phyloP scores from a whole-genome alignment of 2,888 invertebrate species.

The Malthinus flaveolus region DNA sequence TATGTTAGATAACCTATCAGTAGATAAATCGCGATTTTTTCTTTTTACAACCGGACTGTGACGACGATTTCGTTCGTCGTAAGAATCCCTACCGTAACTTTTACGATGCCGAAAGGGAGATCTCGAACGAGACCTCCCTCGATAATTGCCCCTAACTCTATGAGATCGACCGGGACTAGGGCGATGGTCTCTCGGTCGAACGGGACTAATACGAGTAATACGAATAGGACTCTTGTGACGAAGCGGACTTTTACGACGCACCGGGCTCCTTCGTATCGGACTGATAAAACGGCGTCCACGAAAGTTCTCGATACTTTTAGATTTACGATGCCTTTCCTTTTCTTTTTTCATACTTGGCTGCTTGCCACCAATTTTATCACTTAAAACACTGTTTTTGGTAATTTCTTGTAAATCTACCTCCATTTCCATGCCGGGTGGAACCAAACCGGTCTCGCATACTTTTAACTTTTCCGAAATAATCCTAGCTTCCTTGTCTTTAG shows the following conservation, averaged over 20 bases:
- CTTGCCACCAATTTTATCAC: neutral
- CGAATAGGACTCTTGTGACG: neutral
- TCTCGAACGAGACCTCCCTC: slow-evolving; percentile 1
- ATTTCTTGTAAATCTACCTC: slow-evolving; percentile 46
- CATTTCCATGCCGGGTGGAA: slow-evolving; percentile 56
- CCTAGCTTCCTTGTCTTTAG: slow-evolving; percentile 50
- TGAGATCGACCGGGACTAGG: neutral
- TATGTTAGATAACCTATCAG: slow-evolving; percentile 17
- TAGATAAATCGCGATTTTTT: neutral
- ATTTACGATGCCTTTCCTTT: neutral
- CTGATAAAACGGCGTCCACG: neutral
- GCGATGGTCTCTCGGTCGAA: neutral
- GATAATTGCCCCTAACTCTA: neutral
- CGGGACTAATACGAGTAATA: neutral
- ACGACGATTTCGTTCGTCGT: neutral
- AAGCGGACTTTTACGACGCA: too few species aligned
- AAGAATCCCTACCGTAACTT: neutral
- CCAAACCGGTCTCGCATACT: slow-evolving; percentile 54
- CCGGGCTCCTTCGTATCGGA: neutral
- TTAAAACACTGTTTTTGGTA: slow-evolving; percentile 4
- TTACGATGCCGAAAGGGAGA: slow-evolving; percentile 1
- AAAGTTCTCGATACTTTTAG: neutral
- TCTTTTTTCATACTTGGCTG: slow-evolving; percentile 6
- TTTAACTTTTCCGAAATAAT: slow-evolving; percentile 51
- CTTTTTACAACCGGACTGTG: neutral